Conservation (phyloP, 2,888 invertebrate genomes). For the Leuctra nigra region DNA sequence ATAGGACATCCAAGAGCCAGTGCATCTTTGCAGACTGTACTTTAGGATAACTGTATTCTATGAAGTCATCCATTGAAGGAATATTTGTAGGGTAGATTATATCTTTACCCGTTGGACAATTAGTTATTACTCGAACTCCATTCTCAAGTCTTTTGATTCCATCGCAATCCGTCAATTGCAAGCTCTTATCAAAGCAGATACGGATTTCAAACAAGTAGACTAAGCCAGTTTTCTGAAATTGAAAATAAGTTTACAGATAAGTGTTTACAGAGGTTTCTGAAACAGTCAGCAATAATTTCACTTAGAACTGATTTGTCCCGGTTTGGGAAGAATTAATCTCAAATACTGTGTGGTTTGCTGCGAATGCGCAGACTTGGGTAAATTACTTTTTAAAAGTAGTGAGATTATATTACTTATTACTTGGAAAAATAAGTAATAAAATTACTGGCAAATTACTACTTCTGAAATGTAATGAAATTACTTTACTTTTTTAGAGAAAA, state of each 20-base stretch:
- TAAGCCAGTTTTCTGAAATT: conserved; percentile 45
- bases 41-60: neutral
- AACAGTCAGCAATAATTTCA: neutral
- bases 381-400: no score
- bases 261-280: neutral
- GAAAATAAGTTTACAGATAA: conserved; percentile 25
- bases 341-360: no score
- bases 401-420: no score
- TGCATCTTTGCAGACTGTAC: conserved; percentile 8
- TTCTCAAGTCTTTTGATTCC: conserved; percentile 38
- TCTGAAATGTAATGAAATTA: no score
- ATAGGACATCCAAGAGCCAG: conserved; percentile 47
- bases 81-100: conserved; percentile 25
- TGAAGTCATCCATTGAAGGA: conserved; percentile 3
- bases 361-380: no score
- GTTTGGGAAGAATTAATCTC: no score
- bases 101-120: conserved; percentile 26
- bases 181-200: conserved; percentile 62
- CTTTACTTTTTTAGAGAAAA: no score
- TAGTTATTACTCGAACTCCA: conserved; percentile 22
- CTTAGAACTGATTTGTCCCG: neutral
- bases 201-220: conserved; percentile 62
- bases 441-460: no score
- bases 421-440: no score
- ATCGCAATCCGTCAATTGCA: conserved; percentile 60